Evolutionary conservation across 2,797 vertebrate species (phyloP).

Genomic region (Poeciliopsis paucimaculata): DNA sequence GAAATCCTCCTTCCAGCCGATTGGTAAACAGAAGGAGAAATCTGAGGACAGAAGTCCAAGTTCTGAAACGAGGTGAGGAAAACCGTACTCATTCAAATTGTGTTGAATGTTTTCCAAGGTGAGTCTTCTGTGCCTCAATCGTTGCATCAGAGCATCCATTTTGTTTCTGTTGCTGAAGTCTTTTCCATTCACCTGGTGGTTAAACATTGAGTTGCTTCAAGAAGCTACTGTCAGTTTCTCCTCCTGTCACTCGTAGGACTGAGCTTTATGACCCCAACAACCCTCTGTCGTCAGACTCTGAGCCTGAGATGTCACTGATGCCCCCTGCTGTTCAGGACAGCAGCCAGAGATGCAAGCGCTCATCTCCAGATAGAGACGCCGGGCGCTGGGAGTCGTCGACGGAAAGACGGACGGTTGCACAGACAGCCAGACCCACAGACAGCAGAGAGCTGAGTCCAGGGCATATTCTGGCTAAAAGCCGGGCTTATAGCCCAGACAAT

Average conservation of each 20-base stretch:
- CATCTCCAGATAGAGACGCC: conserved; percentile 80
- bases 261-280: conserved; percentile 92
- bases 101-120: neutral
- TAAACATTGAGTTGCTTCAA: neutral
- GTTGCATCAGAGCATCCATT: neutral
- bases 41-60: conserved; percentile 27
- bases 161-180: neutral
- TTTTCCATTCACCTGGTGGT: neutral
- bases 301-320: conserved; percentile 18
- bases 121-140: neutral
- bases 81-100: neutral
- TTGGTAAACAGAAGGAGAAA: conserved; percentile 6
- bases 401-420: conserved; percentile 11
- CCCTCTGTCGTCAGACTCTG: conserved; percentile 84
- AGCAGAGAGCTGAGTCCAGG: conserved; percentile 26
- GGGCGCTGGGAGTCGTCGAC: conserved; percentile 82
- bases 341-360: conserved; percentile 50
- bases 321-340: conserved; percentile 6
- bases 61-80: neutral
- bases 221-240: neutral
- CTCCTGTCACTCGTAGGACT: conserved; percentile 81
- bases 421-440: conserved; percentile 9
- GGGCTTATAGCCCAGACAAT: conserved; percentile 5
- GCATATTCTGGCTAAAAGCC: conserved; percentile 17
- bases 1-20: conserved; percentile 64